A percentile compares a stretch with the other conserved stretches of the same genome.
Conservation (phyloP, 2,113 vertebrate species). For the Caretta caretta region DNA sequence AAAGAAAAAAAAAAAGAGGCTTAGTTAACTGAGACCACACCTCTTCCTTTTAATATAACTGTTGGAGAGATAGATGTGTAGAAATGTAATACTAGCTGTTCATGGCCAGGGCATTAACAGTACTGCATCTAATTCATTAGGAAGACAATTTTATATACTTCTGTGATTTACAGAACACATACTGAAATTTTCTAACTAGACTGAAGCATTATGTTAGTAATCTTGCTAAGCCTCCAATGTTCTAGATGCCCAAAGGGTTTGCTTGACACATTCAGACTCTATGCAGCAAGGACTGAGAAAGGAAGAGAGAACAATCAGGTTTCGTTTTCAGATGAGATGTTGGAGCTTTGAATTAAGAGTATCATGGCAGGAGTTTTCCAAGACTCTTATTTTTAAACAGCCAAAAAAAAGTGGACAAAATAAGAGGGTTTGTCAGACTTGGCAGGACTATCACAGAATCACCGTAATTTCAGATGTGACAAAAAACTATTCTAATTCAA, state of each 20-base stretch:
- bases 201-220: not conserved
- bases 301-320: not conserved
- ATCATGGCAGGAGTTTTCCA: not conserved
- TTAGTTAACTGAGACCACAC: rapidly evolving
- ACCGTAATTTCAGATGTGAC: not conserved
- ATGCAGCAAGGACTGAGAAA: not conserved
- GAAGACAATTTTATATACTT: not conserved
- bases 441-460: not conserved
- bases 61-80: rapidly evolving
- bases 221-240: not conserved
- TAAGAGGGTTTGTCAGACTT: not conserved
- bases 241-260: not conserved
- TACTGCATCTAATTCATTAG: not conserved
- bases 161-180: not conserved
- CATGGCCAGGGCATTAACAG: not conserved
- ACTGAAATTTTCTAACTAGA: not conserved
- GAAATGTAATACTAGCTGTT: not conserved
- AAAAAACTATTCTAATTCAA: too few species aligned
- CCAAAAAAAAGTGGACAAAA: not conserved
- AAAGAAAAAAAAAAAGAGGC: rapidly evolving
- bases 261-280: not conserved
- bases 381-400: not conserved
- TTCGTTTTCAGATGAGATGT: not conserved
- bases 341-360: not conserved
- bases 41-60: not conserved